Evolutionary conservation across 2,888 invertebrate species (phyloP).

Genomic region (Amiota minor): DNA sequence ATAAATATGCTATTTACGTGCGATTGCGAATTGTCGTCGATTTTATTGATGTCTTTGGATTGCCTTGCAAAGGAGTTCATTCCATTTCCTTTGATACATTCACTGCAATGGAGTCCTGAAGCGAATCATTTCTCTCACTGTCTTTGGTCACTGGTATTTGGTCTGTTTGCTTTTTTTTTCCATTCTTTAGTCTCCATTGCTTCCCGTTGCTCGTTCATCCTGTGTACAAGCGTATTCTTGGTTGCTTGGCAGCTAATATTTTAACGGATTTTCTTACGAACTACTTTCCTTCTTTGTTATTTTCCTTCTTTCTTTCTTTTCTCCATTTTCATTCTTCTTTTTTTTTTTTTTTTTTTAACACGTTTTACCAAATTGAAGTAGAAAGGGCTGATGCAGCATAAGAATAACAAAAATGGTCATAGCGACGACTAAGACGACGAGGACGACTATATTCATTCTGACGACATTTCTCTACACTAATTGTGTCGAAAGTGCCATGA

Average conservation of each 20-base stretch:
- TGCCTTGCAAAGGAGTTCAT: too few species aligned
- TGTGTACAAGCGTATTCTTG: neutral
- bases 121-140: too few species aligned
- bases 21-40: too few species aligned
- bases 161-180: too few species aligned
- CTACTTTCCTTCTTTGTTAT: neutral
- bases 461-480: constrained; percentile 24
- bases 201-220: neutral
- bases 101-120: too few species aligned
- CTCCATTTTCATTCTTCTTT: neutral
- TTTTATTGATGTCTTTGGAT: too few species aligned
- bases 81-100: too few species aligned
- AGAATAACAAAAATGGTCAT: neutral
- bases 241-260: constrained; percentile 21
- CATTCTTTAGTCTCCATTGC: too few species aligned
- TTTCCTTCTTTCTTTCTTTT: neutral
- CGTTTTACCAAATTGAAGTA: neutral
- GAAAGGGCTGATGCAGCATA: neutral
- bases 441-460: too few species aligned
- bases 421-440: neutral
- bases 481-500: constrained; percentile 27
- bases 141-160: too few species aligned
- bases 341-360: constrained; percentile 4
- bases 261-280: constrained; percentile 17
- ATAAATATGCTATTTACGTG: constrained; percentile 19